phyloP scores from a whole-genome alignment of 2,797 vertebrate species.

The Alca torda region DNA sequence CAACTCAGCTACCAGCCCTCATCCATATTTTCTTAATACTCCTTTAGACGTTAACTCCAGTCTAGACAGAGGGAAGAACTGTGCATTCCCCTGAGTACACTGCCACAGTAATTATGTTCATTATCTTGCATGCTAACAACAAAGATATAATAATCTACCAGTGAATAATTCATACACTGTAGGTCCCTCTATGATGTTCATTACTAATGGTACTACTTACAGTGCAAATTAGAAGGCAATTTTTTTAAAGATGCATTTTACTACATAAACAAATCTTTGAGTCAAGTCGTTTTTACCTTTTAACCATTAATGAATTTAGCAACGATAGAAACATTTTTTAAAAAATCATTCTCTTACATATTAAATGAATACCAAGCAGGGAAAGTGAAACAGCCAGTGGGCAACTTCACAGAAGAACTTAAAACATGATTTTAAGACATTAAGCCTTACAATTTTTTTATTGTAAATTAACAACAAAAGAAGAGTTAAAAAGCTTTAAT shows the following conservation, averaged over 20 bases:
- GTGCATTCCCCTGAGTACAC: constrained; percentile 79
- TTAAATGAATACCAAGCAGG: background rate
- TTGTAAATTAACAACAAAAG: background rate
- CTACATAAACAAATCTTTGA: constrained; percentile 20
- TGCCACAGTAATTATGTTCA: constrained; percentile 80
- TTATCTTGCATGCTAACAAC: constrained; percentile 86
- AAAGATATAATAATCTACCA: constrained; percentile 80
- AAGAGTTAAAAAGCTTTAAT: background rate
- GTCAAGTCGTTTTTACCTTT: constrained; percentile 16
- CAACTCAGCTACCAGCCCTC: constrained; percentile 13
- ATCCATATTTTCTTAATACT: constrained; percentile 74
- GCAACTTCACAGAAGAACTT: background rate
- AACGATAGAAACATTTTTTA: background rate
- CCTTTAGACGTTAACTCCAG: constrained; percentile 46
- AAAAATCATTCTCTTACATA: background rate
- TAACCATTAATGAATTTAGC: constrained; percentile 8
- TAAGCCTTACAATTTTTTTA: background rate
- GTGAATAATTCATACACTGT: constrained; percentile 88
- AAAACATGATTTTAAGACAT: background rate
- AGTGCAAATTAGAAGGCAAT: constrained; percentile 47
- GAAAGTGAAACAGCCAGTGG: background rate
- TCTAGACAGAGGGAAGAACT: constrained; percentile 77
- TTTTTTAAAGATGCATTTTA: constrained; percentile 48
- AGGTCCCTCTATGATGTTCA: constrained; percentile 77
- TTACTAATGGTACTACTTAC: constrained; percentile 83